These are phyloP conservation scores for Montipora efflorescens DNA, from an alignment of 64 coral and sea anemone genomes.

Conservation along the genomic window DNA sequence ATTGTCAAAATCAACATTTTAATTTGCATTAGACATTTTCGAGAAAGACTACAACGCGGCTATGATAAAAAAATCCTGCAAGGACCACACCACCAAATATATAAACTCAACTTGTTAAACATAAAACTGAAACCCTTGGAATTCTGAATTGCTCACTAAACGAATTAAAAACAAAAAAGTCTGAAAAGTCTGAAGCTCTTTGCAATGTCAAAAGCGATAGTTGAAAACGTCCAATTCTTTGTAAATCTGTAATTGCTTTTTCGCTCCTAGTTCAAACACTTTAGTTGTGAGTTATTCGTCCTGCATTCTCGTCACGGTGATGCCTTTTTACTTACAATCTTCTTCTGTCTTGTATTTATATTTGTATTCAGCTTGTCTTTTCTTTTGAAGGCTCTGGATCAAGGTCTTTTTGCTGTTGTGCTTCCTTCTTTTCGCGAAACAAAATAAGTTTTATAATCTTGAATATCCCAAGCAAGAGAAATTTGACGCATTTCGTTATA, in stretches of 20 bases:
- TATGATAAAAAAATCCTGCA: background rate
- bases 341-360: background rate
- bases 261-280: too few species aligned
- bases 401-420: background rate
- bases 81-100: background rate
- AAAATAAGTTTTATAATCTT: conserved; percentile 35
- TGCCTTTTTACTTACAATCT: background rate
- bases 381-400: background rate
- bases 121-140: too few species aligned
- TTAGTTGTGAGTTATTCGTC: too few species aligned
- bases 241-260: too few species aligned
- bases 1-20: too few species aligned
- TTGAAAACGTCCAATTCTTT: too few species aligned
- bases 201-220: too few species aligned
- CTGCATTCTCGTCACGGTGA: background rate
- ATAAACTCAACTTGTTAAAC: too few species aligned
- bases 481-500: conserved; percentile 25
- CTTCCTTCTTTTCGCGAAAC: conserved; percentile 21
- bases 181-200: too few species aligned
- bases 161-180: too few species aligned
- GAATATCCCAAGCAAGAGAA: conserved; percentile 8
- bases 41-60: background rate
- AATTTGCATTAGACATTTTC: too few species aligned
- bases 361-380: conserved; percentile 16
- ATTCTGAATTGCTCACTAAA: too few species aligned